Base-by-base conservation (phyloP, 2,888 invertebrate species). In the Callyntrura sp. region DNA sequence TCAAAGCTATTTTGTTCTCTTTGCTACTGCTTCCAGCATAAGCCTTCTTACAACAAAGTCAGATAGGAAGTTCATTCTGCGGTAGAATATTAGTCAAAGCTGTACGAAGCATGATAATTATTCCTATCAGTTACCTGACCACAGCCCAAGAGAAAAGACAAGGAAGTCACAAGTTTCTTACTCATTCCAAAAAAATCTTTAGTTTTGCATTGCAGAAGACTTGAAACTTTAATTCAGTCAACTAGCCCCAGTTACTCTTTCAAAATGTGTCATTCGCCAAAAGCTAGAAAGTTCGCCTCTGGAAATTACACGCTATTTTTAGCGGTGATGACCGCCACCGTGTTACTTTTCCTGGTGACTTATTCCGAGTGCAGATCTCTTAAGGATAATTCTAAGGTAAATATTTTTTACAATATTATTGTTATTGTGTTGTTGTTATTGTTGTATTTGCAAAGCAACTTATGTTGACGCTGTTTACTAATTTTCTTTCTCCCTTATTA, bases 371-470 rank as follows among this genome's bases (percentile, higher is more conserved):
- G 83, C 62, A 82, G 76, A 88, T 88, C 88, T 9, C 28, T 88
- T 1, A 88, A 76, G 76, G 83, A 88, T 76, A 48, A 51, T 17
- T 48, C 62, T 83, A 88, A 88, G 88, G 88, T 88, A 81, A 35
- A 35, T 35, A 35, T n/a, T n/a, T n/a, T n/a, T n/a, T n/a, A n/a
- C n/a, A 35, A 35, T 35, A 35, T 35, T 35, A n/a, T n/a, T n/a
- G n/a, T 35, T 4, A 6, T 6, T 35, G 3, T 35, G 35, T 4
- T 35, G 6, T 35, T 35, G 35, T 35, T 4, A 35, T 35, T 4
- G 6, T 35, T 35, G 6, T 35, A 35, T 35, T 35, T 35, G 35
- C 35, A n/a, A n/a, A n/a, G n/a, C n/a, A n/a, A n/a, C n/a, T n/a
- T n/a, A n/a, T n/a, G n/a, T n/a, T n/a, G n/a, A n/a, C n/a, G n/a